These are phyloP conservation scores for Thamnophis elegans DNA, from an alignment of 2,797 vertebrate species.

Conservation along the genomic window DNA sequence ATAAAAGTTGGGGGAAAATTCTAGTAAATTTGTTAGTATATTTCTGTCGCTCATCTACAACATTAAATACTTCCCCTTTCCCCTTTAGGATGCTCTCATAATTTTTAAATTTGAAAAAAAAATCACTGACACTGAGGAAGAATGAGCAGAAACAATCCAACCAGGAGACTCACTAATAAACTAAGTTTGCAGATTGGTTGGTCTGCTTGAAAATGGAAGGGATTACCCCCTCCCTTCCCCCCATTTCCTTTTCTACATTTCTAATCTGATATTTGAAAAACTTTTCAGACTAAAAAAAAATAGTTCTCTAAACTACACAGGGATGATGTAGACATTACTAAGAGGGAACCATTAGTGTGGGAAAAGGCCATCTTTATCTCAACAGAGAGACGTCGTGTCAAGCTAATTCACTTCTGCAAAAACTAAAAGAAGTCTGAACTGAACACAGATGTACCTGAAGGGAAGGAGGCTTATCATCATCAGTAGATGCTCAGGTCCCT, in stretches of 20 bases:
- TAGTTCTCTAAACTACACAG: not conserved
- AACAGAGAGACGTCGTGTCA: not conserved
- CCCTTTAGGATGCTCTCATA: not conserved
- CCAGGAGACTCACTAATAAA: not conserved
- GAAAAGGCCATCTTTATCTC: not conserved
- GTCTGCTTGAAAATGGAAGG: conserved; percentile 2
- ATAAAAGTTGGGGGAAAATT: not conserved
- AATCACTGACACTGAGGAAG: not conserved
- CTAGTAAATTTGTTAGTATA: not conserved
- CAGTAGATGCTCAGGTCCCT: not conserved
- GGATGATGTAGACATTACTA: not conserved
- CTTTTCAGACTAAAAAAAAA: conserved; percentile 5
- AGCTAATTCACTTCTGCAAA: conserved; percentile 14
- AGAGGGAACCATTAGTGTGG: not conserved
- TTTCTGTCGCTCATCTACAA: not conserved
- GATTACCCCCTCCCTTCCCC: not conserved
- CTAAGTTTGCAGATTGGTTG: not conserved
- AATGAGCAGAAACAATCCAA: conserved; percentile 15
- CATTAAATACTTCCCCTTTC: not conserved
- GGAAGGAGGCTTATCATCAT: not conserved
- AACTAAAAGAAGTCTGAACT: not conserved
- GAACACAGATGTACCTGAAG: not conserved
- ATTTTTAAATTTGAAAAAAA: not conserved
- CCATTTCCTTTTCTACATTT: not conserved
- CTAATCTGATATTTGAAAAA: conserved; percentile 13